phyloP scores from a whole-genome alignment of 2,797 vertebrate species.

The Lacerta bilineata region DNA sequence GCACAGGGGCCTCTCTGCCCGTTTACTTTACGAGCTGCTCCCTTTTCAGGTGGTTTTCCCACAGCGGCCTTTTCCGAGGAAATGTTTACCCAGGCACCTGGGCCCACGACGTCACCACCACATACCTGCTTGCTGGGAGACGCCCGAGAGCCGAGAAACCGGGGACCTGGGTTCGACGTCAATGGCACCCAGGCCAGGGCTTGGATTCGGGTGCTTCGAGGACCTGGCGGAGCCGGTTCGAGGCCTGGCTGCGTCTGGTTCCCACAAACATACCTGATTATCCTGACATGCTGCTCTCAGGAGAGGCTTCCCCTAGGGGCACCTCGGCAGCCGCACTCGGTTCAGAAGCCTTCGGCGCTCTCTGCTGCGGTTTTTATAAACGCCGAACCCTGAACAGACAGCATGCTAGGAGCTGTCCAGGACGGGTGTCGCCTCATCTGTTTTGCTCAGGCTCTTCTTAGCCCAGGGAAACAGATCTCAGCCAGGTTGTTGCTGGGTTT shows the following conservation, averaged over 20 bases:
- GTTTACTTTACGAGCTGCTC: no score
- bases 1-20: no score
- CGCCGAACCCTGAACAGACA: background rate
- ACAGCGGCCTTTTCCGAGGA: background rate
- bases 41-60: background rate
- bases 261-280: background rate
- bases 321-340: no score
- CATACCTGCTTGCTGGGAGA: constrained; percentile 2
- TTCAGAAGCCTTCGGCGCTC: background rate
- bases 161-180: background rate
- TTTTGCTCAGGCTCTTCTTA: background rate
- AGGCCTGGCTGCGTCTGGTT: background rate
- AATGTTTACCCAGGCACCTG: background rate
- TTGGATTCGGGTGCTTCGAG: background rate
- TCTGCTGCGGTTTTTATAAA: background rate
- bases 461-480: no score
- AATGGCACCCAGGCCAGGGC: background rate
- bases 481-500: no score
- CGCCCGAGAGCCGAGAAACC: background rate
- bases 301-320: no score
- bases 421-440: background rate
- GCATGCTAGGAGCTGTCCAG: no score
- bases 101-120: background rate
- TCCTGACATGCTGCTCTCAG: background rate
- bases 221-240: background rate